Conservation (phyloP, 1,140 invertebrate species). For the Oedothorax gibbosus region DNA sequence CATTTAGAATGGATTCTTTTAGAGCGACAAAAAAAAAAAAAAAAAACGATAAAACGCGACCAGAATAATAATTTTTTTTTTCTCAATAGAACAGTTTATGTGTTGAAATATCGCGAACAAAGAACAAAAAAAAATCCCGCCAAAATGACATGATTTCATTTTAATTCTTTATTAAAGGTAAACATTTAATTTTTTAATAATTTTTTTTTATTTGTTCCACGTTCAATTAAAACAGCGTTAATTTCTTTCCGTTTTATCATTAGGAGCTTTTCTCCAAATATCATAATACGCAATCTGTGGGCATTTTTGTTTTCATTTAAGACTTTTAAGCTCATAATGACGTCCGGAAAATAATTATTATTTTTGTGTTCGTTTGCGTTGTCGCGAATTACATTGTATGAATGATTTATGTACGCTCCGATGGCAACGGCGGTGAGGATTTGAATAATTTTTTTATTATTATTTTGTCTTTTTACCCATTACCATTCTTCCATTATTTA, state of each 20-base stretch:
- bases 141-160: constrained; percentile 51
- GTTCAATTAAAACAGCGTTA: constrained; percentile 60
- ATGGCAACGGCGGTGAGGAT: not conserved
- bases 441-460: constrained; percentile 12
- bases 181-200: constrained; percentile 23
- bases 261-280: constrained; percentile 49
- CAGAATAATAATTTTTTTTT: constrained; percentile 31
- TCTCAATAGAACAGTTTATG: constrained; percentile 25
- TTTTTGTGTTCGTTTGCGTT: constrained; percentile 32
- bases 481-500: constrained; percentile 50
- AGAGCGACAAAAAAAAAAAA: constrained; percentile 41
- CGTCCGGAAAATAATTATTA: constrained; percentile 45
- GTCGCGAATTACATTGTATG: constrained; percentile 29
- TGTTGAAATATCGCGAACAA: constrained; percentile 32
- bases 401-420: constrained; percentile 48
- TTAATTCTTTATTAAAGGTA: constrained; percentile 55
- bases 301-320: constrained; percentile 51
- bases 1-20: constrained; percentile 34
- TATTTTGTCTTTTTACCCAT: constrained; percentile 14
- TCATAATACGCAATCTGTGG: constrained; percentile 49
- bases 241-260: constrained; percentile 54
- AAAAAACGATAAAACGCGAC: constrained; percentile 32
- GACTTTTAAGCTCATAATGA: constrained; percentile 57
- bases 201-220: constrained; percentile 19
- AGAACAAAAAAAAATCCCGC: constrained; percentile 35